Evolutionary conservation across 2,113 vertebrate species (phyloP).

Genomic region (Chascanopsetta lugubris): DNA sequence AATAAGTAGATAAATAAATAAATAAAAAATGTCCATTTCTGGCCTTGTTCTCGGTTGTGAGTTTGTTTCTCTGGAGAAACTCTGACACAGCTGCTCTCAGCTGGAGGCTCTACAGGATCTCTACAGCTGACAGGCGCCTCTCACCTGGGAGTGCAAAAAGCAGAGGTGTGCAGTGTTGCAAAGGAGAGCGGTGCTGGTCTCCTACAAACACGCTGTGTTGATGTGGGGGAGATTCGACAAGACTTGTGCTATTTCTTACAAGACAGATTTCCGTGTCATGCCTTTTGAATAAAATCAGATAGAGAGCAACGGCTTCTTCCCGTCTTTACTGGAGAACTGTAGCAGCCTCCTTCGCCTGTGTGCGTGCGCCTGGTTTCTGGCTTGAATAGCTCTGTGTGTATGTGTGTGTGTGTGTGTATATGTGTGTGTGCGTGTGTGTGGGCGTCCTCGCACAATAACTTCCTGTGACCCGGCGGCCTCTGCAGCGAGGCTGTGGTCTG

Average conservation of each 20-base stretch:
- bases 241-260: not conserved
- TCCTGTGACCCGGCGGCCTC: constrained; percentile 33
- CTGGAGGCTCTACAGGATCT: not conserved
- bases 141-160: not conserved
- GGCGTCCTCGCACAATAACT: constrained; percentile 26
- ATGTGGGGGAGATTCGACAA: no score
- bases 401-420: no score
- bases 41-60: not conserved
- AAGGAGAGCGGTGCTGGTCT: not conserved
- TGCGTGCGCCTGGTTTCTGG: constrained; percentile 3
- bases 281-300: not conserved
- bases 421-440: no score
- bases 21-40: no score
- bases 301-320: not conserved
- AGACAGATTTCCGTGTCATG: not conserved
- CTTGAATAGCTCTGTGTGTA: constrained; percentile 5
- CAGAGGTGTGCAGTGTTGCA: no score
- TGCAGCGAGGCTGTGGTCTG: constrained; percentile 12
- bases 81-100: not conserved
- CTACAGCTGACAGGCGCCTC: not conserved
- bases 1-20: no score
- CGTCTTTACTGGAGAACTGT: not conserved
- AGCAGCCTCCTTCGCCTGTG: not conserved
- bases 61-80: not conserved
- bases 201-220: no score